Base-by-base conservation (phyloP, 2,888 invertebrate genomes). In the Philereme vetulata region DNA sequence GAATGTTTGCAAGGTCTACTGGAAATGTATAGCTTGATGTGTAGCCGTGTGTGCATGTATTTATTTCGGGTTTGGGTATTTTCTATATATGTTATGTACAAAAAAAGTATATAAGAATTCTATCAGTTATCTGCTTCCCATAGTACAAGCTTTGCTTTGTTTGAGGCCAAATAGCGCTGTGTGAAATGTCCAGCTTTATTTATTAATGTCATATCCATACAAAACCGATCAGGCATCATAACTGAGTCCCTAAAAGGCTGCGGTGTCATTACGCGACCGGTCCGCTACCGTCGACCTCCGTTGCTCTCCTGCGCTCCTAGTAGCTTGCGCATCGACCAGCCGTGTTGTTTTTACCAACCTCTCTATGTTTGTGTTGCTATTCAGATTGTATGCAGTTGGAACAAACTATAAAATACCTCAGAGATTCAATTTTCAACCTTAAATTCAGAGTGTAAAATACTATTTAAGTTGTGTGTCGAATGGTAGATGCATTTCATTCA, bases 251-350 rank as follows among this genome's bases (percentile, higher is more conserved):
- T 90, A 91, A 83, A 92, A 90, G 91, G 91, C 78, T 81, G 76
- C 85, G 80, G 88, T 89, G 85, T 88, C 90, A 90, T 90, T 90
- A 90, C 84, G 70, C 74, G 84, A 85, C 87, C 88, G 85, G 88
- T 84, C 84, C 72, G 83, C 84, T 81, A 82, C 82, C 78, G 81
- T 68, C 81, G 81, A 85, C 86, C 84, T 81, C 84, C 80, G 70
- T 78, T 56, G 72, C 74, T 62, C 71, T 74, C 64, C 84, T 90
- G 85, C 65, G 67, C 75, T 77, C 90, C 91, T 91, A 85, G 90
- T 91, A 88, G 78, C 21, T 77, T 68, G 72, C 77, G 78, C 74
- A 73, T 74, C 10, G 50, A 21, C 33, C 32, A 75, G 70, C 71
- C 68, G 76, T 85, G 81, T 83, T 84, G 86, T 88, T 89, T 88